Evolutionary conservation across 2,797 vertebrate species (phyloP), one percentile per base, ranked within the genome.

Genomic region (Pseudomugil gertrudae): DNA sequence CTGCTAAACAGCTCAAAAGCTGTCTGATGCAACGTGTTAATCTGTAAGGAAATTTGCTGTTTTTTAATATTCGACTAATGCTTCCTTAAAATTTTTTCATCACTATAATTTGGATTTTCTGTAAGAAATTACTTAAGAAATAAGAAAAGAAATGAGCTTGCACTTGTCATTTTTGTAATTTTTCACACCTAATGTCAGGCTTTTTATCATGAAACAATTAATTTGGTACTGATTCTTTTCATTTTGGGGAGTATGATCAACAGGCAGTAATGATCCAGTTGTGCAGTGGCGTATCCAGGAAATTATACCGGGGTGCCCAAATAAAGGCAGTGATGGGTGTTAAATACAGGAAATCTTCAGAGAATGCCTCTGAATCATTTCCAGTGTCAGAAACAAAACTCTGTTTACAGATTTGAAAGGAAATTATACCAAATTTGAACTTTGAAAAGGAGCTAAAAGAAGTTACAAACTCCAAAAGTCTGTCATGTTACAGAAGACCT

Each of bases 1-100:
- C 67, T 30, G 66, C 36, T 53, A 9, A 63, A 23, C 52, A 70
- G 32, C 54, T 50, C 43, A 11, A n/a, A n/a, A 45, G n/a, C n/a
- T 45, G 43, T 45, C 43, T 10, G 43, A 45, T 45, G 43, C 43
- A 21, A 4, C n/a, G 21, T 43, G 40, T 38, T 63, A 36, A 67
- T 35, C 9, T 27, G 32, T 6, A n/a, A 15, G n/a, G 29, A 17
- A 5, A n/a, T 7, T 33, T n/a, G 32, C 30, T 5, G 1, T 26
- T 50, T 19, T 9, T 27, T 38, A 23, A n/a, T 38, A 1, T 4
- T 26, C 6, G 11, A 3, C 26, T 30, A 19, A 45, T 7, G 10
- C 32, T 48, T 48, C 24, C 23, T 11, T n/a, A 2, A 8, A 17
- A 9, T 55, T 40, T 35, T 19, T 0, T 24, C 38, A 19, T 52